Percentiles rank a stretch among this genome's conserved stretches.
phyloP scores from a whole-genome alignment of 2,113 vertebrate genomes.

The Gobius niger region DNA sequence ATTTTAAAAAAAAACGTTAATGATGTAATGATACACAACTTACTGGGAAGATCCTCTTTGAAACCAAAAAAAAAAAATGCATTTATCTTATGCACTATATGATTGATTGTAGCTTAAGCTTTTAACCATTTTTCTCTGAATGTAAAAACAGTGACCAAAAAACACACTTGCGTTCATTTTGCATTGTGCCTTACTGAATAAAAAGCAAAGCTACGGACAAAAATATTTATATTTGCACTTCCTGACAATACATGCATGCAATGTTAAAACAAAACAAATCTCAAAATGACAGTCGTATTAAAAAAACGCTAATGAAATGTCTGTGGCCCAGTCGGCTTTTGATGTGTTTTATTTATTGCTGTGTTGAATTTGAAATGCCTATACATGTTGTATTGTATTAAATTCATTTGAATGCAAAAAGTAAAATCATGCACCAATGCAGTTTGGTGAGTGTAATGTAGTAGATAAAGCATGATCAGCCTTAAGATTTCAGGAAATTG shows the following conservation, averaged over 20 bases:
- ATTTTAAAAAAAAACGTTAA: background rate
- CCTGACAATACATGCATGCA: background rate
- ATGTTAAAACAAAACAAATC: background rate
- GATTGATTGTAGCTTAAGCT: conserved; percentile 9
- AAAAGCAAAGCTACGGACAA: background rate
- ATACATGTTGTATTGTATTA: background rate
- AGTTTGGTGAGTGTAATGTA: background rate
- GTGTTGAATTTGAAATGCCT: background rate
- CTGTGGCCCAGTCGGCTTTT: background rate
- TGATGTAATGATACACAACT: background rate
- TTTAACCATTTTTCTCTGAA: conserved; percentile 12
- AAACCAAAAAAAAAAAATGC: background rate
- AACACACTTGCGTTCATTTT: conserved; percentile 13
- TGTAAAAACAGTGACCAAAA: conserved; percentile 26
- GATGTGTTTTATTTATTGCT: background rate
- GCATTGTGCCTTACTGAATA: conserved; percentile 37
- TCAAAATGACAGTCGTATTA: background rate
- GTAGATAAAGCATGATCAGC: background rate
- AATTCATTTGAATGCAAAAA: conserved; percentile 3
- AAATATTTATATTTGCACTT: background rate
- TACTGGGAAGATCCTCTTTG: background rate
- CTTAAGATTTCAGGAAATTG: background rate
- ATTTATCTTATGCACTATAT: background rate
- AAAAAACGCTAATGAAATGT: background rate
- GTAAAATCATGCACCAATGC: background rate